Percentiles rank a stretch among this genome's conserved stretches.
Evolutionary conservation across 1,140 invertebrate genomes (phyloP).

Genomic region (Bombus soroeensis): DNA sequence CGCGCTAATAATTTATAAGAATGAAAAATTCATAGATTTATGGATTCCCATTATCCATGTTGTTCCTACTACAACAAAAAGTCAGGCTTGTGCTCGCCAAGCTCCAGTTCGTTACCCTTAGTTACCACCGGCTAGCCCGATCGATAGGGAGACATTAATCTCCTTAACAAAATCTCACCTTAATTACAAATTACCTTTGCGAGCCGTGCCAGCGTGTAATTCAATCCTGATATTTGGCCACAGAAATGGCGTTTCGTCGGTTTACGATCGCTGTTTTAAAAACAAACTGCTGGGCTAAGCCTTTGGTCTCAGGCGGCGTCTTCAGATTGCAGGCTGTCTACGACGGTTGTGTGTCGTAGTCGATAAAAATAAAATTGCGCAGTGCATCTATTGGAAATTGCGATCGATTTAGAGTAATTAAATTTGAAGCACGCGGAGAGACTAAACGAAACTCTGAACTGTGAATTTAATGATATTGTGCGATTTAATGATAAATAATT

Average conservation of each 20-base stretch:
- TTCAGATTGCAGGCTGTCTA: no score
- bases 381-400: no score
- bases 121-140: conserved; percentile 12
- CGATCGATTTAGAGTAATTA: no score
- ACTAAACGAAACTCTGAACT: no score
- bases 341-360: no score
- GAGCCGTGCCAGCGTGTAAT: conserved; percentile 29
- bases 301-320: background rate
- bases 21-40: background rate
- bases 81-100: background rate
- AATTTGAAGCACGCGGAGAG: no score
- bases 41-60: background rate
- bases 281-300: background rate
- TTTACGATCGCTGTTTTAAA: background rate
- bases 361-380: background rate
- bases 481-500: background rate
- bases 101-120: conserved; percentile 27
- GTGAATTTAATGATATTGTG: no score
- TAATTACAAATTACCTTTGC: conserved; percentile 41
- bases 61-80: background rate
- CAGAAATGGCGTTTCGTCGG: background rate
- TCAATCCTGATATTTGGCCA: conserved; percentile 18
- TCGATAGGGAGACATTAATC: conserved; percentile 45
- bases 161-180: conserved; percentile 51
- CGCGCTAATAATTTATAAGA: conserved; percentile 4